A percentile compares a stretch with the other conserved stretches of the same genome.
Conservation (phyloP, 1,140 invertebrate species). For the Bacillus rossius region DNA sequence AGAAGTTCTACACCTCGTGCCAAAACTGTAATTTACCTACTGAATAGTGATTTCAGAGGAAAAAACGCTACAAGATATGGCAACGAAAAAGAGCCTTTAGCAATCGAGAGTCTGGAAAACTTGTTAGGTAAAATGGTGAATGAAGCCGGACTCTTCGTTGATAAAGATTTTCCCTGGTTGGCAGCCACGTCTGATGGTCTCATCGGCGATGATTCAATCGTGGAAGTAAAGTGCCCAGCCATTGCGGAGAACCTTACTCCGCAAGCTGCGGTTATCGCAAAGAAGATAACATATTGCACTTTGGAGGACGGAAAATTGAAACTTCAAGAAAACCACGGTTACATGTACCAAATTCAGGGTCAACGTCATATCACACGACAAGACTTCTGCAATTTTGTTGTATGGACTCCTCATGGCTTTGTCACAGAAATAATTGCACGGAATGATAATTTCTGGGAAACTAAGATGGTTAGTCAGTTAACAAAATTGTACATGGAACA, state of each 20-base stretch:
- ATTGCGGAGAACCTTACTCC: no score
- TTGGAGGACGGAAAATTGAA: not conserved
- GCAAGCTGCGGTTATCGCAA: not conserved
- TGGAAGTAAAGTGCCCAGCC: no score
- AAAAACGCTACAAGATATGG: not conserved
- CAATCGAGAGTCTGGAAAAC: not conserved
- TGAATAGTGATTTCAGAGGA: not conserved
- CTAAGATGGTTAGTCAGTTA: slow-evolving; percentile 2
- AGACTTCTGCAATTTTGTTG: not conserved
- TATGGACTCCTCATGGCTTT: not conserved
- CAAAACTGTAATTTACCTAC: not conserved
- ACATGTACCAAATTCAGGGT: slow-evolving; percentile 2
- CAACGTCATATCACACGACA: slow-evolving; percentile 1
- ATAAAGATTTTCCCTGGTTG: not conserved
- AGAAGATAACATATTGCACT: not conserved
- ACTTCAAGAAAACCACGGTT: slow-evolving; percentile 1
- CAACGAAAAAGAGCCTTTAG: not conserved
- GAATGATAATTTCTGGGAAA: slow-evolving; percentile 4
- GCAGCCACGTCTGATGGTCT: not conserved
- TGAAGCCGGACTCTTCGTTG: not conserved
- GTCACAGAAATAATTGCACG: not conserved
- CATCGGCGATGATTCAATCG: no score
- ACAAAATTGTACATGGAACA: not conserved
- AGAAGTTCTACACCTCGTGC: not conserved
- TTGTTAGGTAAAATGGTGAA: not conserved